Conservation (phyloP, 2,797 vertebrate species). For the Semaprochilodus insignis region DNA sequence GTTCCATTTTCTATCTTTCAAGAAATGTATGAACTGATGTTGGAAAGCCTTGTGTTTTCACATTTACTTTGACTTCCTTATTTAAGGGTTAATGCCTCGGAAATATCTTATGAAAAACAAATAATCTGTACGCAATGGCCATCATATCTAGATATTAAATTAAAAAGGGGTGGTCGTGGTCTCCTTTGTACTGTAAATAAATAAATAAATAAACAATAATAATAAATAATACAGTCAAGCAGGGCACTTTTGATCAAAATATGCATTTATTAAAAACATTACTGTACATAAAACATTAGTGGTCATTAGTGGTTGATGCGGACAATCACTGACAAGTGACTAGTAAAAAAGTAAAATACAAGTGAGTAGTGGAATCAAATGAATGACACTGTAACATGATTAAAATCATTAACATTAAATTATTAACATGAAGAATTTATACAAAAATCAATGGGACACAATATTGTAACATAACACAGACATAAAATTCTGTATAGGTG, state of each 20-base stretch:
- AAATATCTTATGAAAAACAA: no score
- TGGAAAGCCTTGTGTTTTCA: no score
- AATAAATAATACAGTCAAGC: no score
- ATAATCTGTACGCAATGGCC: no score
- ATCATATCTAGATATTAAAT: no score
- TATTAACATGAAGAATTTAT: background rate
- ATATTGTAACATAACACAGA: background rate
- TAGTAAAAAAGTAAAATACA: constrained; percentile 13
- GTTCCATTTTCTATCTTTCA: no score
- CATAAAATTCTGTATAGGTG: background rate
- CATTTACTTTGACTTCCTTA: no score
- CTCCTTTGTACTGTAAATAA: no score
- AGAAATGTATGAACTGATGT: no score
- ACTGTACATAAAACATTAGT: constrained; percentile 2
- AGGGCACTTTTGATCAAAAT: background rate
- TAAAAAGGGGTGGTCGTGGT: no score
- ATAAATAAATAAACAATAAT: no score
- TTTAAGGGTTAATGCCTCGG: no score
- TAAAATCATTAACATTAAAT: background rate
- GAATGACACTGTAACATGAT: background rate
- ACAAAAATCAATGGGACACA: background rate
- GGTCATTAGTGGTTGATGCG: background rate
- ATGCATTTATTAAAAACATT: constrained; percentile 22
- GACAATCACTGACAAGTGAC: background rate
- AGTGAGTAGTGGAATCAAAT: background rate